Evolutionary conservation across 2,797 vertebrate genomes (phyloP).

Genomic region (Pseudotriccus pelzelni): DNA sequence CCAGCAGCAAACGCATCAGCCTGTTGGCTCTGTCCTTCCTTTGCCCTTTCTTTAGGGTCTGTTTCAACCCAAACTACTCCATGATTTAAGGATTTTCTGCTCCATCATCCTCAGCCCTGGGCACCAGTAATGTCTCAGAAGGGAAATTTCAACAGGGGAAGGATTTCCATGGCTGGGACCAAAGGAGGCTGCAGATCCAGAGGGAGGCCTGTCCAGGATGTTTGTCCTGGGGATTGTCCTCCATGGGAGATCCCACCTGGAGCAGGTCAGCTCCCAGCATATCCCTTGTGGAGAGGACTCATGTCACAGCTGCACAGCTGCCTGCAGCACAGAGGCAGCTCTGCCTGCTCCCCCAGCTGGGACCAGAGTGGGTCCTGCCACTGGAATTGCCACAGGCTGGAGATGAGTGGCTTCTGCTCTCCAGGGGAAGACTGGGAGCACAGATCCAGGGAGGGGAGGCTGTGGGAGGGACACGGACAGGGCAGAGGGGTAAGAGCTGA

Average conservation of each 20-base stretch:
- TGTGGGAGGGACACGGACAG: background rate
- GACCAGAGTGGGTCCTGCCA: background rate
- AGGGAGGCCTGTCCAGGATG: background rate
- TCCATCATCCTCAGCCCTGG: background rate
- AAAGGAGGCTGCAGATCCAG: background rate
- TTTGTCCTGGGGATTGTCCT: background rate
- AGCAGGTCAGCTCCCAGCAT: background rate
- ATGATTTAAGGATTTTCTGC: background rate
- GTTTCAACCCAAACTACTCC: background rate
- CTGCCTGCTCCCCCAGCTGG: background rate
- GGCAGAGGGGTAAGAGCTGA: fast-evolving
- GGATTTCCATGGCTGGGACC: background rate
- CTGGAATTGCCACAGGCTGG: background rate
- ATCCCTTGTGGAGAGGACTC: background rate
- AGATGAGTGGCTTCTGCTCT: background rate
- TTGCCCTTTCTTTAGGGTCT: background rate
- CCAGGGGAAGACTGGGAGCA: background rate
- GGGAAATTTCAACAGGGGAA: background rate
- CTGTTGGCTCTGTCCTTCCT: background rate
- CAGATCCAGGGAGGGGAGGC: background rate
- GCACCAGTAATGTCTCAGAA: fast-evolving
- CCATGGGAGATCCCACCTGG: background rate
- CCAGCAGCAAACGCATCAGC: background rate
- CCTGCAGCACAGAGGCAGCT: background rate
- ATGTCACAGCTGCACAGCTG: fast-evolving